A percentile compares a stretch with the other conserved stretches of the same genome.
Evolutionary conservation across 2,797 vertebrate genomes (phyloP).

Genomic region (Mus spretus): DNA sequence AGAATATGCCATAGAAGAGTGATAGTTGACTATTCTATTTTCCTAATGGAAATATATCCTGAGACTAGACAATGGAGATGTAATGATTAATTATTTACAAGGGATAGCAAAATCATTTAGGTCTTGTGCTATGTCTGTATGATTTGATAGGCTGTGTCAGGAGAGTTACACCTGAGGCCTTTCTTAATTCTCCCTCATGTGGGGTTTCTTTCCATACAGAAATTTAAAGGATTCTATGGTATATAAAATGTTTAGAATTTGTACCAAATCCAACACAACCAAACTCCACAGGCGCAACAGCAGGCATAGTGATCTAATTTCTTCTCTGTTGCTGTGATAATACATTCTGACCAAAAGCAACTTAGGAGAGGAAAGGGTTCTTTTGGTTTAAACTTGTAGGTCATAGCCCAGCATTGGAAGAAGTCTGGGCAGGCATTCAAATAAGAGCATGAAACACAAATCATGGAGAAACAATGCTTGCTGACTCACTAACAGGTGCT

Average conservation of each 20-base stretch:
- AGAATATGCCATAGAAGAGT: not conserved
- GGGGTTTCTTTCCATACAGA: not conserved
- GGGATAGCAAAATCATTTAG: not conserved
- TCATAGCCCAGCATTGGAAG: not conserved
- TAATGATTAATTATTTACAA: conserved; percentile 31
- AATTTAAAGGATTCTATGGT: not conserved
- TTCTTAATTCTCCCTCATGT: not conserved
- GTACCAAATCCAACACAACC: not conserved
- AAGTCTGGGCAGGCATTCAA: not conserved
- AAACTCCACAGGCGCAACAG: not conserved
- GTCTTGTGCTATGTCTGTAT: not conserved
- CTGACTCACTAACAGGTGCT: not conserved
- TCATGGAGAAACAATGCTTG: not conserved
- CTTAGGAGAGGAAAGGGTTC: not conserved
- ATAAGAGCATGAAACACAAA: not conserved
- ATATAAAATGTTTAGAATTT: not conserved
- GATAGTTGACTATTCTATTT: not conserved
- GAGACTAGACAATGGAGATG: not conserved
- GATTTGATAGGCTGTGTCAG: not conserved
- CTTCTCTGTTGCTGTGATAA: not conserved
- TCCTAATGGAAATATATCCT: not conserved
- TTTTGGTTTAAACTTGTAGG: not conserved
- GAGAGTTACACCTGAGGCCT: not conserved
- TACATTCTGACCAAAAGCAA: not conserved
- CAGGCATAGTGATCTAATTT: not conserved